Conservation (phyloP, 2,888 invertebrate genomes). For the Craniophora ligustri region DNA sequence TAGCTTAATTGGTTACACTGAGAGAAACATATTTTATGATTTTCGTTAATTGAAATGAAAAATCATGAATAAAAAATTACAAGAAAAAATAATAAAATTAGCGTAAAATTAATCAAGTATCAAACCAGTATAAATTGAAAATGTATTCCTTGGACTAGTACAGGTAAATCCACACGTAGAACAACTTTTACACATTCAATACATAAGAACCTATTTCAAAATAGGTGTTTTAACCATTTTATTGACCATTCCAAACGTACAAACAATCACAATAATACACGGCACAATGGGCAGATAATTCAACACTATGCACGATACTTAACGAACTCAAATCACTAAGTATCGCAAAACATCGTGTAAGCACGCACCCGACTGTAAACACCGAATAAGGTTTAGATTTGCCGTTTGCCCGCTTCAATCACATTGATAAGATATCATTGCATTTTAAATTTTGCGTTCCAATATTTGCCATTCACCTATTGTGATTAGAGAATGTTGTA, state of each 20-base stretch:
- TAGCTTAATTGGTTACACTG: no score
- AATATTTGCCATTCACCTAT: constrained; percentile 63
- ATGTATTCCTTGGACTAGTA: constrained; percentile 12
- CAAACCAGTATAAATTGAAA: constrained; percentile 36
- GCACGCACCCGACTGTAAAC: constrained; percentile 67
- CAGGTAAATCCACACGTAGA: constrained; percentile 22
- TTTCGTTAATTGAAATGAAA: no score
- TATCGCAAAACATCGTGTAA: constrained; percentile 67
- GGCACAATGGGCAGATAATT: constrained; percentile 64
- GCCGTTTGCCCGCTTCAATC: constrained; percentile 60
- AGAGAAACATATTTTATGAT: no score
- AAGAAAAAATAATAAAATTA: background rate
- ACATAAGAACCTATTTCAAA: constrained; percentile 30
- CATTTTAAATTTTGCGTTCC: constrained; percentile 55
- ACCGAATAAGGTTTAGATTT: constrained; percentile 59
- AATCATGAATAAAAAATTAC: background rate
- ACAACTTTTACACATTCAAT: constrained; percentile 32
- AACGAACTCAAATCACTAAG: constrained; percentile 62
- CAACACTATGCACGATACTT: constrained; percentile 57
- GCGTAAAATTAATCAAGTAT: constrained; percentile 6
- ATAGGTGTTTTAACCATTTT: constrained; percentile 31
- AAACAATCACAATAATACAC: constrained; percentile 55
- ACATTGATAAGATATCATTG: constrained; percentile 76
- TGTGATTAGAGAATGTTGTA: constrained; percentile 37
- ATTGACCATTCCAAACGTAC: constrained; percentile 20